phyloP scores from a whole-genome alignment of 2,113 vertebrate species.

The Eudorcas thomsonii region DNA sequence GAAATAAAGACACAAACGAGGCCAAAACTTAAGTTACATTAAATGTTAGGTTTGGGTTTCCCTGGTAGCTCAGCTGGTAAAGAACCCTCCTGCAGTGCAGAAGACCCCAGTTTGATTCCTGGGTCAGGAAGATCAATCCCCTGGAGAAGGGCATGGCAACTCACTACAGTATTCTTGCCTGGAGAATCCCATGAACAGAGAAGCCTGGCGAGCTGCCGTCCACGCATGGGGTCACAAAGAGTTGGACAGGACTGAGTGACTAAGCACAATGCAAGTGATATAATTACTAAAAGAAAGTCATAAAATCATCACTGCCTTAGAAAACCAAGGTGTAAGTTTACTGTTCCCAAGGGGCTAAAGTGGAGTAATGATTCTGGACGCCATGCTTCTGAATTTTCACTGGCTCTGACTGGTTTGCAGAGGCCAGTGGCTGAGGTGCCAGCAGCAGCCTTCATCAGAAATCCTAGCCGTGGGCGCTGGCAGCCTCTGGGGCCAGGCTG shows the following conservation, averaged over 20 bases:
- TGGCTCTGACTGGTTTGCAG: neutral
- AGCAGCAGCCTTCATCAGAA: neutral
- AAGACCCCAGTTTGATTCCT: neutral
- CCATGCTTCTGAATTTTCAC: neutral
- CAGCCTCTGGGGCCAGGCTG: neutral
- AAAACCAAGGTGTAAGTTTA: neutral
- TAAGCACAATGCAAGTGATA: neutral
- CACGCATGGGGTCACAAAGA: neutral
- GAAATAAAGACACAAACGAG: conserved; percentile 5
- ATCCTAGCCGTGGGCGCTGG: fast-evolving
- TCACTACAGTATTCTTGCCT: neutral
- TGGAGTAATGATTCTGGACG: fast-evolving
- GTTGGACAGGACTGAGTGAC: neutral
- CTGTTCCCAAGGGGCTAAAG: fast-evolving
- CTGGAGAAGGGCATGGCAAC: neutral
- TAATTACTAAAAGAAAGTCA: neutral
- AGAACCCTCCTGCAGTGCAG: neutral
- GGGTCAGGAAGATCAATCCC: neutral
- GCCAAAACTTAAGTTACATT: neutral
- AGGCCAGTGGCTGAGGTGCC: fast-evolving
- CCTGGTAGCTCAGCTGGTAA: neutral
- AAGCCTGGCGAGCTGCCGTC: neutral
- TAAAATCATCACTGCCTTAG: neutral
- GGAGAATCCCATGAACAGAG: neutral
- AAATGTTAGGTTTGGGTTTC: neutral